Evolutionary conservation across 2,888 invertebrate species (phyloP).

Genomic region (Thera britannica): DNA sequence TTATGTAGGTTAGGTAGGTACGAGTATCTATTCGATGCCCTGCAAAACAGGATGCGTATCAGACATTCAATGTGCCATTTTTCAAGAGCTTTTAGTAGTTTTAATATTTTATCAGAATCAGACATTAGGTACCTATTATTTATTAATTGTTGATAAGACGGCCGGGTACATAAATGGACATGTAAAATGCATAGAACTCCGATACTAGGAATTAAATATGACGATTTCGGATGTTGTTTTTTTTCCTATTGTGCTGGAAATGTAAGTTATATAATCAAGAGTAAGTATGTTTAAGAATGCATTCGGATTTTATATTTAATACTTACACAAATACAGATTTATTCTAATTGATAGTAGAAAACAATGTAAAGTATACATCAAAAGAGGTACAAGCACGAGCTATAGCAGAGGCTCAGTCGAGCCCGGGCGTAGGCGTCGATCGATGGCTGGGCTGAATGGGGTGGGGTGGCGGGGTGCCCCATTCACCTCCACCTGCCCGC

Average conservation of each 20-base stretch:
- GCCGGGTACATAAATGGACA: background rate
- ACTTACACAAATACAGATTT: background rate
- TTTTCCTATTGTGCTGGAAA: no score
- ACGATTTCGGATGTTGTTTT: no score
- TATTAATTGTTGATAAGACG: background rate
- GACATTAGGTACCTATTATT: background rate
- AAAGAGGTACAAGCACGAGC: conserved; percentile 32
- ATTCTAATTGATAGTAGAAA: conserved; percentile 11
- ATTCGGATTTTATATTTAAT: background rate
- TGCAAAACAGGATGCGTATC: conserved; percentile 28
- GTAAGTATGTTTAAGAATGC: background rate
- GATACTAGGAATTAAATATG: no score
- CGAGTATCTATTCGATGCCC: conserved; percentile 1
- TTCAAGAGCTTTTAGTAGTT: conserved; percentile 20
- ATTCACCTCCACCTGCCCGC: conserved; percentile 79
- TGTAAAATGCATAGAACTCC: background rate
- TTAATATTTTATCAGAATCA: conserved; percentile 6
- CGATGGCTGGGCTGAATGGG: conserved; percentile 72
- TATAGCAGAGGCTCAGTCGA: conserved; percentile 36
- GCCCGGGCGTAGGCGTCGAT: conserved; percentile 59
- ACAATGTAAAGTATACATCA: conserved; percentile 33
- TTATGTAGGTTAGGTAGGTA: conserved; percentile 7
- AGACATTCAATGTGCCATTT: conserved; percentile 36
- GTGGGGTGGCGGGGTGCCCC: conserved; percentile 64
- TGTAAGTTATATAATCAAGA: no score